Evolutionary conservation across 2,797 vertebrate species (phyloP).

Genomic region (Gymnothorax javanicus): DNA sequence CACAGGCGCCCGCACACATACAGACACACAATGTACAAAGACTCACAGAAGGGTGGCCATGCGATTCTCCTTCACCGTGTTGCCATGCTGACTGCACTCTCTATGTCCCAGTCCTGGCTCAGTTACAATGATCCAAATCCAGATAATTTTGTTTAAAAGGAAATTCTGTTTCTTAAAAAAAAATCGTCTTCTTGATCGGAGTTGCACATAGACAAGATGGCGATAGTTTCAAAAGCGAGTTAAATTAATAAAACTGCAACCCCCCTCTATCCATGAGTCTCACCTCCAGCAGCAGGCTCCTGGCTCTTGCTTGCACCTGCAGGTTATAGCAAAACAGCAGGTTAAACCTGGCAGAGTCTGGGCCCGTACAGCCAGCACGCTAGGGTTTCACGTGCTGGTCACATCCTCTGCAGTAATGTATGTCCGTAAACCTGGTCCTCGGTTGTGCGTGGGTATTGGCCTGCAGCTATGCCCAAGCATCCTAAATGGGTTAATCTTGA

Average conservation of each 20-base stretch:
- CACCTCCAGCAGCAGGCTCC: constrained; percentile 72
- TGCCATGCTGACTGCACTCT: neutral
- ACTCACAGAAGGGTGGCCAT: neutral
- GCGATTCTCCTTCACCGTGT: no score
- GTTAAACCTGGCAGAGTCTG: neutral
- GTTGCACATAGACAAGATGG: constrained; percentile 32
- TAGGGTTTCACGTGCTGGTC: neutral
- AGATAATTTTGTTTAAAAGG: constrained; percentile 47
- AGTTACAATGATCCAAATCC: constrained; percentile 56
- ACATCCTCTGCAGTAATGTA: neutral
- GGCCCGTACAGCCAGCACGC: neutral
- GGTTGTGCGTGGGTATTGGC: neutral
- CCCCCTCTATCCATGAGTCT: constrained; percentile 67
- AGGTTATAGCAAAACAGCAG: constrained; percentile 52
- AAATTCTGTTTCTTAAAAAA: constrained; percentile 9
- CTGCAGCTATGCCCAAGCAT: neutral
- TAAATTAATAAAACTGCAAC: neutral
- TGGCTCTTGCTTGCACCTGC: constrained; percentile 73
- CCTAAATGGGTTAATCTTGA: neutral
- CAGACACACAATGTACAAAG: neutral
- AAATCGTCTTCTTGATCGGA: constrained; percentile 32
- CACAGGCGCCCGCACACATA: constrained; percentile 17
- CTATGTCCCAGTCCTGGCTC: constrained; percentile 50
- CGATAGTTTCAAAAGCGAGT: constrained; percentile 29
- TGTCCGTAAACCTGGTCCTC: neutral